Conservation (phyloP, 2,888 invertebrate species). For the Tholera decimalis region DNA sequence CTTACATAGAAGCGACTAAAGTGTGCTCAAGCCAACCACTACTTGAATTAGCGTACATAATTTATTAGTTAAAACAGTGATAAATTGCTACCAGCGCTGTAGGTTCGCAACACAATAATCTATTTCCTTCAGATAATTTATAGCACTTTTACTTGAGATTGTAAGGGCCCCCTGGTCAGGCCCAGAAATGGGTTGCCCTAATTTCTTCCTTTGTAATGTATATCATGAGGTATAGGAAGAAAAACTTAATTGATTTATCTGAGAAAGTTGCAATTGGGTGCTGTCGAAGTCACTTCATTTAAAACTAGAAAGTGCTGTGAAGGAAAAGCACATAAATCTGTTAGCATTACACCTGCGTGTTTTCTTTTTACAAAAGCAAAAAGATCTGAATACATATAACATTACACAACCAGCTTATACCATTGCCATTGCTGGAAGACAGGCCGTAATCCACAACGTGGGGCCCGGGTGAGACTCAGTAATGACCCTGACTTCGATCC, state of each 20-base stretch:
- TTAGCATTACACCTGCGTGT: not conserved
- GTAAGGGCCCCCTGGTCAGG: conserved; percentile 19
- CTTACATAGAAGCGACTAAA: conserved; percentile 12
- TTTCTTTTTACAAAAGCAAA: no score
- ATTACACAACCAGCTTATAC: no score
- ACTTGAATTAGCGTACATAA: conserved; percentile 46
- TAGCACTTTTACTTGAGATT: conserved; percentile 51
- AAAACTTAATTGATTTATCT: conserved; percentile 38
- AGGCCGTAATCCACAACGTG: no score
- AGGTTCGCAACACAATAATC: conserved; percentile 47
- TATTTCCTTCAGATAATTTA: conserved; percentile 50
- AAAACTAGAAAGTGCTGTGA: not conserved
- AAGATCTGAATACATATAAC: no score
- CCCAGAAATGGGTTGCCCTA: conserved; percentile 20
- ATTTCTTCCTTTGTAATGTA: conserved; percentile 38
- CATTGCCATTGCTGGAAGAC: no score
- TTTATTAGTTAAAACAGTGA: conserved; percentile 55
- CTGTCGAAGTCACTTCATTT: not conserved
- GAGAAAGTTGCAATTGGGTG: conserved; percentile 10
- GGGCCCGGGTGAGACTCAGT: no score
- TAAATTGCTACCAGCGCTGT: conserved; percentile 30
- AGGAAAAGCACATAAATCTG: no score
- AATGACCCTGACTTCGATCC: no score
- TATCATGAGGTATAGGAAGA: conserved; percentile 27
- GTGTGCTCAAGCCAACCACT: conserved; percentile 13